Percentiles rank a stretch among this genome's conserved stretches.
Evolutionary conservation across 2,113 vertebrate genomes (phyloP).

Genomic region (Herpailurus yagouaroundi): DNA sequence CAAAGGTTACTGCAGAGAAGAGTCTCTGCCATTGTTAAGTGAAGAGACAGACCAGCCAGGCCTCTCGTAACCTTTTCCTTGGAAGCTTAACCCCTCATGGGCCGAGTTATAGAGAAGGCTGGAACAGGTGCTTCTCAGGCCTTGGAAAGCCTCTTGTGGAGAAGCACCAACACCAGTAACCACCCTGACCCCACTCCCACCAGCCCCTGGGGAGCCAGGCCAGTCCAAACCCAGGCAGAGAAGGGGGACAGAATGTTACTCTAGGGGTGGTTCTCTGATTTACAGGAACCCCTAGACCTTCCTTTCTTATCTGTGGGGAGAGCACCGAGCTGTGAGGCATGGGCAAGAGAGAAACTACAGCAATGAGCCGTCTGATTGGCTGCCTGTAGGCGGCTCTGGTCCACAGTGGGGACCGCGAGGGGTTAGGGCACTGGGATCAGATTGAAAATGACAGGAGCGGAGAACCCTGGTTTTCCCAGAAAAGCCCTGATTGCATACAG

Average conservation of each 20-base stretch:
- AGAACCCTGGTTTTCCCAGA: not conserved
- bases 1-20: constrained; percentile 69
- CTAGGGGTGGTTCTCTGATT: not conserved
- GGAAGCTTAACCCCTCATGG: not conserved
- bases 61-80: constrained; percentile 32
- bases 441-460: not conserved
- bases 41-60: not conserved
- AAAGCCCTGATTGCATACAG: not conserved
- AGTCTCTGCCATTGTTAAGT: constrained; percentile 25
- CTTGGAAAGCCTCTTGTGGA: not conserved
- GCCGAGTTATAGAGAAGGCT: not conserved
- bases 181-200: not conserved
- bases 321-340: not conserved
- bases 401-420: not conserved
- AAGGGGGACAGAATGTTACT: not conserved
- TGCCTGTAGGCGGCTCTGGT: not conserved
- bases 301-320: not conserved
- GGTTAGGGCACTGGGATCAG: not conserved
- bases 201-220: no score
- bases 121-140: not conserved
- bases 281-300: not conserved
- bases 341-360: not conserved
- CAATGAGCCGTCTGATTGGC: rapidly evolving
- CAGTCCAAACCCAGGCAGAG: not conserved
- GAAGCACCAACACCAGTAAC: not conserved